A percentile compares a stretch with the other conserved stretches of the same genome.
Conservation (phyloP, 2,113 vertebrate species). For the Hylia prasina region DNA sequence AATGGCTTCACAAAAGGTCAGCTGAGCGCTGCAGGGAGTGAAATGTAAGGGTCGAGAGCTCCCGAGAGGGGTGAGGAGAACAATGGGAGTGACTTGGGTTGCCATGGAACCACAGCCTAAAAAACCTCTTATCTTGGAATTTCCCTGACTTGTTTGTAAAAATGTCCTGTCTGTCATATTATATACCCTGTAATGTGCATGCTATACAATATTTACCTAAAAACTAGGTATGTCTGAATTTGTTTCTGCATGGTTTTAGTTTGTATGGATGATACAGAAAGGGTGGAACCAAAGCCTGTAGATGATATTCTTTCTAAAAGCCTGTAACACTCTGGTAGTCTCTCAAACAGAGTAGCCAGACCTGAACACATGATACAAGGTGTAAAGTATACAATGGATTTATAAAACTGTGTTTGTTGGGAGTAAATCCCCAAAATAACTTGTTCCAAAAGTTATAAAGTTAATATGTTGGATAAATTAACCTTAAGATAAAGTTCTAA, state of each 20-base stretch:
- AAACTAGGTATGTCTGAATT: neutral
- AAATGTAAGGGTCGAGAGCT: neutral
- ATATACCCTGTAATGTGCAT: neutral
- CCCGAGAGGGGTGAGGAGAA: neutral
- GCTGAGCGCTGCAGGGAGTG: neutral
- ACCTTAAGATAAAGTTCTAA: no score
- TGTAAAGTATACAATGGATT: neutral
- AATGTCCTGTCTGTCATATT: neutral
- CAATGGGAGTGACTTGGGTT: fast-evolving
- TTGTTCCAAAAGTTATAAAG: no score
- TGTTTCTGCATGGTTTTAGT: neutral
- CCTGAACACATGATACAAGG: neutral
- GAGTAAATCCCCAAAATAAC: no score
- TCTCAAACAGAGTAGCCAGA: neutral
- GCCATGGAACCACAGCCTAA: neutral
- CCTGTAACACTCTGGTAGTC: neutral
- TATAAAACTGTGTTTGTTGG: no score
- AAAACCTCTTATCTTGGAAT: neutral
- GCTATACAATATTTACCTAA: neutral
- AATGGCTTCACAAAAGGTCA: neutral
- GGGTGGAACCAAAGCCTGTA: neutral
- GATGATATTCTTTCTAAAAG: neutral
- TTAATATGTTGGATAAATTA: no score
- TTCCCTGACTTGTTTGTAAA: neutral
- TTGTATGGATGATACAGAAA: neutral